These are phyloP conservation scores for Dreissena rostriformis DNA, from an alignment of 1,140 invertebrate genomes.

Conservation along the genomic window DNA sequence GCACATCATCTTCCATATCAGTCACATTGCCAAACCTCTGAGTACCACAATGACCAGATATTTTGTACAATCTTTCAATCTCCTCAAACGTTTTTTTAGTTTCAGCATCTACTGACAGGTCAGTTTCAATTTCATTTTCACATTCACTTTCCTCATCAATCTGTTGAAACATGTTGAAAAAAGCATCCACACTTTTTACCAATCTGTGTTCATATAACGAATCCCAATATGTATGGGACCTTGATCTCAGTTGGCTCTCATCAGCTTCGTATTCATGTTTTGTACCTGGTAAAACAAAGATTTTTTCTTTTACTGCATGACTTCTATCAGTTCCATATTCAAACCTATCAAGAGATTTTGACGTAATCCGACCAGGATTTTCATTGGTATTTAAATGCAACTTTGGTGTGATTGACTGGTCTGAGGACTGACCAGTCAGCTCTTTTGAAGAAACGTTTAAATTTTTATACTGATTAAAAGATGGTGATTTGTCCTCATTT, in stretches of 20 bases:
- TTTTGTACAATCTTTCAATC: conserved; percentile 38
- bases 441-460: too few species aligned
- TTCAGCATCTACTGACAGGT: conserved; percentile 4
- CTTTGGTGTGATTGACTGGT: too few species aligned
- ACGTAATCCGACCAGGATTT: too few species aligned
- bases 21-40: background rate
- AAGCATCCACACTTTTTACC: background rate
- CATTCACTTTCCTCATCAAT: conserved; percentile 15
- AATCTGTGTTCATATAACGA: background rate
- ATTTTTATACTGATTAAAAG: too few species aligned
- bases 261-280: background rate
- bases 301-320: background rate
- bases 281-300: background rate
- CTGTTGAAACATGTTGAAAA: conserved; percentile 49
- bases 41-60: conserved; percentile 21
- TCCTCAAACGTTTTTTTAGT: conserved; percentile 11
- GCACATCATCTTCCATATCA: conserved; percentile 9
- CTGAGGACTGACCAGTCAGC: too few species aligned
- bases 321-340: background rate
- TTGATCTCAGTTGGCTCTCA: background rate
- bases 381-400: too few species aligned
- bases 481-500: too few species aligned
- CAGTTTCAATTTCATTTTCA: background rate
- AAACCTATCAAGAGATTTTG: conserved; percentile 1
- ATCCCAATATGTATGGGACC: background rate